Evolutionary conservation across 2,797 vertebrate species (phyloP).

Genomic region (Mormyrus hasselquistii): DNA sequence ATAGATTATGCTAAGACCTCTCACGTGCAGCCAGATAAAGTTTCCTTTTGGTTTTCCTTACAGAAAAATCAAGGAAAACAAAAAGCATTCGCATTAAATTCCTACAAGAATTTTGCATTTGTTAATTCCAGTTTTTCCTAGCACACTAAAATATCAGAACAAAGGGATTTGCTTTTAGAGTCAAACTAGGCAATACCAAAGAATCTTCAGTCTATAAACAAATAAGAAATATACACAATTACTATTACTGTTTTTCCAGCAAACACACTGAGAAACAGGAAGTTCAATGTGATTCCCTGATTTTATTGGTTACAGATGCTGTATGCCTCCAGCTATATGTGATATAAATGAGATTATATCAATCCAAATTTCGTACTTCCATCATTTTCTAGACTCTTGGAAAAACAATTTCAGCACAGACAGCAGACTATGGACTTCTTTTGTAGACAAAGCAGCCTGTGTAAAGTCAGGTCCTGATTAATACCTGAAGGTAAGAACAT

Average conservation of each 20-base stretch:
- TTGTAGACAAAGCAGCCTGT: constrained; percentile 12
- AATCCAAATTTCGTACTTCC: background rate
- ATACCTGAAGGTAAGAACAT: constrained; percentile 22
- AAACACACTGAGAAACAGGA: background rate
- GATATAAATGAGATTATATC: background rate
- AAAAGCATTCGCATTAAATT: background rate
- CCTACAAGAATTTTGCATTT: constrained; percentile 9
- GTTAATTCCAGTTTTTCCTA: background rate
- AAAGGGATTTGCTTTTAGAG: background rate
- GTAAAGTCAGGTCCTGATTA: constrained; percentile 23
- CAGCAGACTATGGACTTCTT: background rate
- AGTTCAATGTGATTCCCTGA: background rate
- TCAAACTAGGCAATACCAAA: background rate
- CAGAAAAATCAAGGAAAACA: background rate
- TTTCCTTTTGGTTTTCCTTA: background rate
- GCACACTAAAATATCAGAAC: background rate
- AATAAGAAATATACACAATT: background rate
- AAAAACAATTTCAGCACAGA: background rate
- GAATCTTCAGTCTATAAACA: background rate
- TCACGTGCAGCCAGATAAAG: background rate
- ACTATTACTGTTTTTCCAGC: background rate
- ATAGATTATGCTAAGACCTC: background rate
- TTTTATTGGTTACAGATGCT: background rate
- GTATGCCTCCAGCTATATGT: background rate
- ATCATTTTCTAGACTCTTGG: constrained; percentile 6